Base-by-base conservation (phyloP, 2,113 vertebrate genomes). In the Cairina moschata region DNA sequence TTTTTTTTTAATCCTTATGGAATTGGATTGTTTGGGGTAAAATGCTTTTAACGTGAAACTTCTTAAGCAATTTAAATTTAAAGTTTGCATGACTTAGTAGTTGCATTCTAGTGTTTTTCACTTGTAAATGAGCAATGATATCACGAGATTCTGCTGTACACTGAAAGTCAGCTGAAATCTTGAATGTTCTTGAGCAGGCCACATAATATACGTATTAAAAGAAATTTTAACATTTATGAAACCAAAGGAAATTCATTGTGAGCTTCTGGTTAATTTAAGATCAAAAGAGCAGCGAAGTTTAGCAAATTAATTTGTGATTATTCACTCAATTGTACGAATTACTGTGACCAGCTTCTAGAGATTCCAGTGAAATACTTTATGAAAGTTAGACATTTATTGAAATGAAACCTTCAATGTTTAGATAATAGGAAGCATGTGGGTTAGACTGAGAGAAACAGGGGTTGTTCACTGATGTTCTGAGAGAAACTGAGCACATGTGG, bases 271-370 rank as follows among this genome's bases (percentile, higher is more conserved):
- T 93, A 87, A 91, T 91, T 28, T 84, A 82, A 76, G 86, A 91
- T 84, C 54, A 94, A 83, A 92, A 38, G 12, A 85, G 15, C 55
- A 79, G 38, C 72, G 85, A 71, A 52, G 22, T 91, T 89, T 93
- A 21, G n/a, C 76, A 92, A 94, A 87, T 78, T 75, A 62, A 32
- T 59, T 93, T 93, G 73, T 92, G 8, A 74, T 95, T 80, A 69
- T 91, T 89, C 55, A 42, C 31, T 92, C 12, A 2, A 34, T 40
- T 44, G 44, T 85, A 60, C 54, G 83, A 89, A 94, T 91, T 95
- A 50, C 83, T 38, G 29, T 76, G 92, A 87, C 83, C 46, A 73
- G 36, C 82, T 93, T 83, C 89, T 86, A 82, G 55, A 69, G 58
- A 86, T 93, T 21, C 44, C 44, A 56, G 15, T 52, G 83, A 93